phyloP scores from a whole-genome alignment of 2,113 vertebrate species.

The Nettapus auritus region DNA sequence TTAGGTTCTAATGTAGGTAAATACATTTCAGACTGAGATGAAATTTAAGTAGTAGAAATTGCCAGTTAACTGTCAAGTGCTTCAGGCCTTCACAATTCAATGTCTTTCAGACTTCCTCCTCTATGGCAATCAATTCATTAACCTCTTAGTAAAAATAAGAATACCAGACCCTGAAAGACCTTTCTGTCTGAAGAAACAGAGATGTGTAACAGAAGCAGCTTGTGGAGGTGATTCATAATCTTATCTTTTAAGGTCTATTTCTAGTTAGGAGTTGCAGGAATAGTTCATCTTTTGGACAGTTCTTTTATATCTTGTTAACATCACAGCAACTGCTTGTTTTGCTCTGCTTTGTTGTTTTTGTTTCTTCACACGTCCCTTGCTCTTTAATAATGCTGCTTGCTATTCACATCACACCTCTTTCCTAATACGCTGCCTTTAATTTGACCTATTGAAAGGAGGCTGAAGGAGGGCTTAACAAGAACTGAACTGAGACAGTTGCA shows the following conservation, averaged over 20 bases:
- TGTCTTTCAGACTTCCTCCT: not conserved
- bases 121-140: not conserved
- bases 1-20: not conserved
- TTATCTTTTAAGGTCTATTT: not conserved
- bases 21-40: not conserved
- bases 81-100: not conserved
- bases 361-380: not conserved
- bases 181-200: not conserved
- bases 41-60: not conserved
- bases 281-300: not conserved
- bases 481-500: not conserved
- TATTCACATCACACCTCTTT: not conserved
- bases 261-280: not conserved
- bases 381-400: not conserved
- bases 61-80: not conserved
- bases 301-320: not conserved
- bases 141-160: not conserved
- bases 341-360: not conserved
- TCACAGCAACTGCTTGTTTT: not conserved
- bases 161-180: not conserved
- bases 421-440: not conserved
- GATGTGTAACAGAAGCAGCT: accelerated
- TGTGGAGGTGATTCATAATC: not conserved
- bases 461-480: not conserved
- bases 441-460: not conserved